Evolutionary conservation across 2,888 invertebrate genomes (phyloP), one percentile per base, ranked within the genome.

Genomic region (Bursaphelenchus okinawaensis): DNA sequence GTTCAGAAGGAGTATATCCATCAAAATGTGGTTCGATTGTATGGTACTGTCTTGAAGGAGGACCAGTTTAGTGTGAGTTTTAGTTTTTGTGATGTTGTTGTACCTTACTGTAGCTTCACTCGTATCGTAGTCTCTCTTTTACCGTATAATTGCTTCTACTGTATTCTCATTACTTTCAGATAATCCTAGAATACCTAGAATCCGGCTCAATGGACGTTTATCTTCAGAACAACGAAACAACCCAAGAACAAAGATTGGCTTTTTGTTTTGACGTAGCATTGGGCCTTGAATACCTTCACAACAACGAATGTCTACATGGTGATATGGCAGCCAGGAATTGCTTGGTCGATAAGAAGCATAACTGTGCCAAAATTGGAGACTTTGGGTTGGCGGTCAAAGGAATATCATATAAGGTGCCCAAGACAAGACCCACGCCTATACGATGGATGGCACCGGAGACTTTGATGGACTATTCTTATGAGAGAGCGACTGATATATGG

Each of bases 251-350:
- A 9, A 9, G 26, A 24, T 2, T 26, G 23, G 27, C 56, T 12
- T 56, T 56, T 24, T 56, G 56, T 19, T 56, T 56, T 27, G 56
- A 56, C 19, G 22, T 59, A 9, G 26, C 60, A 1, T 16, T 20
- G 12, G 60, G 60, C 9, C n/a, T 59, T 16, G 60, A 59, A 16
- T 59, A 59, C 22, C 22, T 59, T n/a, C 51, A 59, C n/a, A 1
- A 1, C n/a, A 20, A 23, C 51, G 20, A 55, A 1, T 59, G 60
- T 24, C 22, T 59, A 16, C 60, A 59, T 28, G 57, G 66, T 20
- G 66, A 65, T 50, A 56, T 65, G 31, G 66, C 66, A 8, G 57
- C 66, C 8, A 29, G 66, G n/a, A 65, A 65, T 50, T 65, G 64
- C 31, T 57, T 65, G 27, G 23, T 64, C 22, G 24, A 50, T 50